phyloP scores from a whole-genome alignment of 2,113 vertebrate genomes.

The Opisthocomus hoazin region DNA sequence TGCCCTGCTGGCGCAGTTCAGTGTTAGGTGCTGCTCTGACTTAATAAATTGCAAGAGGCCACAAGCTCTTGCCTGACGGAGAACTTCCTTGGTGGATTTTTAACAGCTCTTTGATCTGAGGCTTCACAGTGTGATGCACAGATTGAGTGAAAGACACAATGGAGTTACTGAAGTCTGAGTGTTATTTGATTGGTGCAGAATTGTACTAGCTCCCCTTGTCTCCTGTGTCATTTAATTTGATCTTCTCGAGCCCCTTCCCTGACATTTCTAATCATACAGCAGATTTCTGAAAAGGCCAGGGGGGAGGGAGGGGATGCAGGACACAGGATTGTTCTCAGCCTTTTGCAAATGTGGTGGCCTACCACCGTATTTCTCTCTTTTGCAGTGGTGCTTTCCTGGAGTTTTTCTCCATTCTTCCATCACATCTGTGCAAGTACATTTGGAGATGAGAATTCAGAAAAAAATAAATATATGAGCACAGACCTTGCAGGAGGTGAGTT shows the following conservation, averaged over 20 bases:
- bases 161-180: background rate
- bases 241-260: background rate
- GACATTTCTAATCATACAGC: background rate
- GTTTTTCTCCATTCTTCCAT: background rate
- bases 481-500: constrained; percentile 46
- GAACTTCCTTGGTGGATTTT: background rate
- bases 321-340: background rate
- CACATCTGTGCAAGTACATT: background rate
- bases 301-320: background rate
- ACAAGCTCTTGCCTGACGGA: background rate
- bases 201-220: background rate
- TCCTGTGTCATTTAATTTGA: background rate
- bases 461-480: background rate
- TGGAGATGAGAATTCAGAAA: constrained; percentile 8
- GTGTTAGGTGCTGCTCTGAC: background rate
- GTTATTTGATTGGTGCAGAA: background rate
- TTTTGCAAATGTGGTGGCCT: background rate
- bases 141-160: background rate
- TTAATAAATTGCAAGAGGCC: background rate
- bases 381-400: background rate
- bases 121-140: background rate
- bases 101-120: background rate
- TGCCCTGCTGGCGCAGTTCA: background rate
- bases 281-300: background rate
- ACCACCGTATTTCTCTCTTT: background rate